These are phyloP conservation scores for Centruroides sculpturatus DNA, from an alignment of 1,140 invertebrate genomes.

Conservation along the genomic window DNA sequence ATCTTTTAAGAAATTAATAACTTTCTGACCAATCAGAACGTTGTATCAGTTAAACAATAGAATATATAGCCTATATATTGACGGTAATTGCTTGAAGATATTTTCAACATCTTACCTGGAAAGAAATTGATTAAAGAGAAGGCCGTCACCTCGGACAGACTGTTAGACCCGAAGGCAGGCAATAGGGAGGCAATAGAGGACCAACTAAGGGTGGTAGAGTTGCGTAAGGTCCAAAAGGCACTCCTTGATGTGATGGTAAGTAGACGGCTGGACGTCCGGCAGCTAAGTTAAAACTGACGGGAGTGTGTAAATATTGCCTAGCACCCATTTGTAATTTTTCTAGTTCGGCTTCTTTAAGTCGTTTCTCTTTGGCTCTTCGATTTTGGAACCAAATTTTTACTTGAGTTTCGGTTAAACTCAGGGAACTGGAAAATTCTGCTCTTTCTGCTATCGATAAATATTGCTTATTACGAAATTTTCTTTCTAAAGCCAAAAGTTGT, in stretches of 20 bases:
- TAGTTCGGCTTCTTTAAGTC: slow-evolving; percentile 32
- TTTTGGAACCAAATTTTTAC: slow-evolving; percentile 33
- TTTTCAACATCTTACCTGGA: too few relatives aligned
- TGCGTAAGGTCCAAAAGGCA: slow-evolving; percentile 1
- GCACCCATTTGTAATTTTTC: slow-evolving; percentile 31
- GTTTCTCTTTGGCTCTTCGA: slow-evolving; percentile 39
- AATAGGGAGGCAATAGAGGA: slow-evolving; percentile 6
- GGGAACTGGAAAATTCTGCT: slow-evolving; percentile 86
- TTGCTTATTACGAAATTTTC: slow-evolving; percentile 91
- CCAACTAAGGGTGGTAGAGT: slow-evolving; percentile 5
- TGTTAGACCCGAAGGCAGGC: slow-evolving; percentile 7
- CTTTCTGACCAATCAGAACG: too few relatives aligned
- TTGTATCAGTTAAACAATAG: too few relatives aligned
- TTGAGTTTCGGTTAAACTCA: slow-evolving; percentile 86
- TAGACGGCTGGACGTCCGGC: too few relatives aligned
- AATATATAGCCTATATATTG: too few relatives aligned
- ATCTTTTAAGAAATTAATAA: too few relatives aligned
- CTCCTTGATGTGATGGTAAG: too few relatives aligned
- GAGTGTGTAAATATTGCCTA: neutral
- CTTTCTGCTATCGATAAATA: slow-evolving; percentile 93
- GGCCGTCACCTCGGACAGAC: slow-evolving; percentile 10
- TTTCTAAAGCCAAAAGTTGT: slow-evolving; percentile 83
- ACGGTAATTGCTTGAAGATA: too few relatives aligned
- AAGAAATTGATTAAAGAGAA: too few relatives aligned
- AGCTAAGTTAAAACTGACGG: too few relatives aligned